A percentile compares a stretch with the other conserved stretches of the same genome.
These are phyloP conservation scores for Ailuropoda melanoleuca DNA, from an alignment of 2,113 vertebrate genomes.

Conservation along the genomic window DNA sequence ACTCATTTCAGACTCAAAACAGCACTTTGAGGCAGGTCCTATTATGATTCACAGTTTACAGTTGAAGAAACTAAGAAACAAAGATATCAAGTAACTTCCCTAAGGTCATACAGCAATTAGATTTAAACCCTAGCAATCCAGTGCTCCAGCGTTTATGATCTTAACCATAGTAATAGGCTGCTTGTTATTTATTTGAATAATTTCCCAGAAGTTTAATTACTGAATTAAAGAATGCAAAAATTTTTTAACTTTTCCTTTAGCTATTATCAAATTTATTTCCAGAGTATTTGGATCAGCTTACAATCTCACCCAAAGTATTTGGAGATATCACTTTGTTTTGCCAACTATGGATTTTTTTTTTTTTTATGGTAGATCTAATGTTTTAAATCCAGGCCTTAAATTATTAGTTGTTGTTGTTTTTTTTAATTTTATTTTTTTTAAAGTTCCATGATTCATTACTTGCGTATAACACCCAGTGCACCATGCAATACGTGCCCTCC, in stretches of 20 bases:
- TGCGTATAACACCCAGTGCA: too few relatives aligned
- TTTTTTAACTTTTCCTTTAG: not conserved
- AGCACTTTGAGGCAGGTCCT: not conserved
- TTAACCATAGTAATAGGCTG: not conserved
- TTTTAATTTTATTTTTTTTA: too few relatives aligned
- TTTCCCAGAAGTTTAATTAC: not conserved
- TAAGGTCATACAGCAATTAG: not conserved
- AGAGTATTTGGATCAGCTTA: not conserved
- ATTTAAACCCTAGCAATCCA: not conserved
- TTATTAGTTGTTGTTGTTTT: not conserved
- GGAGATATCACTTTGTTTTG: not conserved
- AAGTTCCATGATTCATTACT: too few relatives aligned
- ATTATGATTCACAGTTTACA: not conserved
- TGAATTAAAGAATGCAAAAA: not conserved
- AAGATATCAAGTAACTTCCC: not conserved
- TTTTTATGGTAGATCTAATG: not conserved
- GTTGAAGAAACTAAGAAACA: not conserved
- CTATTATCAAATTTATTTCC: not conserved
- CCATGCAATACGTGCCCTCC: too few relatives aligned
- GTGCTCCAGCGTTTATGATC: not conserved
- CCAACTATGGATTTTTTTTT: not conserved
- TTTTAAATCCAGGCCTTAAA: conserved; percentile 6
- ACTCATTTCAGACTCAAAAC: not conserved
- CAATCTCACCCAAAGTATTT: not conserved
- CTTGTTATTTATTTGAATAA: not conserved